phyloP scores from a whole-genome alignment of 37 sponge, comb jelly and placozoan genomes.

The Geodia barretti region DNA sequence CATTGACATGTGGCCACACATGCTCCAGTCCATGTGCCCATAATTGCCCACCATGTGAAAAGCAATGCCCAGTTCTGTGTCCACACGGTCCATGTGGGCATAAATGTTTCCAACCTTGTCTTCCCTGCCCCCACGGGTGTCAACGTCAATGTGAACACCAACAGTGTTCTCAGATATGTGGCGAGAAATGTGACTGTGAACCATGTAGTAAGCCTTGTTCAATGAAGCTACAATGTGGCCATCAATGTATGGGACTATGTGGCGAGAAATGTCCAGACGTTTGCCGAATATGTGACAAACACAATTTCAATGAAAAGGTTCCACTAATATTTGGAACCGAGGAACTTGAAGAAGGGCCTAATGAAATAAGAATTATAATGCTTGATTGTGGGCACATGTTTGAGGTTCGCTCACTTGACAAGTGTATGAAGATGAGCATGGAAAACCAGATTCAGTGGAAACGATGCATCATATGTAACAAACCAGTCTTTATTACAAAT shows the following conservation, averaged over 20 bases:
- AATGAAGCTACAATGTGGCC: slow-evolving; percentile 15
- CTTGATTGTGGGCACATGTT: slow-evolving; percentile 22
- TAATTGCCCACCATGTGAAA: slow-evolving; percentile 23
- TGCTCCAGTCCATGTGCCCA: slow-evolving; percentile 37
- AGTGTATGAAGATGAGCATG: not conserved
- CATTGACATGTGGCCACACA: slow-evolving; percentile 47
- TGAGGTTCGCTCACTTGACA: not conserved
- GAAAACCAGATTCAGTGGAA: slow-evolving; percentile 5
- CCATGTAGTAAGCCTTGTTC: slow-evolving; percentile 17
- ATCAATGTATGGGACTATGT: slow-evolving; percentile 36
- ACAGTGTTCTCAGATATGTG: slow-evolving; percentile 11
- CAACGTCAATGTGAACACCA: slow-evolving; percentile 28
- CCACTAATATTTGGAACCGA: not conserved
- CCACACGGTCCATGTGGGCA: slow-evolving; percentile 22
- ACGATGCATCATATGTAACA: not conserved
- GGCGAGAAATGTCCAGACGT: slow-evolving; percentile 37
- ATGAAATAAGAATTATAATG: not conserved
- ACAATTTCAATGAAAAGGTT: not conserved
- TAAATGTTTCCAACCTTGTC: slow-evolving; percentile 3
- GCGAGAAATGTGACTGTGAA: slow-evolving; percentile 19
- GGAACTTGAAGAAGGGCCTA: not conserved
- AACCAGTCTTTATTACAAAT: not conserved
- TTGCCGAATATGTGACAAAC: slow-evolving; percentile 26
- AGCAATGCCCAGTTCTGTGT: slow-evolving; percentile 6
- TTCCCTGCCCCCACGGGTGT: slow-evolving; percentile 22